Evolutionary conservation across 2,113 vertebrate genomes (phyloP), one percentile per base, ranked within the genome.

Genomic region (Sisor rabdophorus): DNA sequence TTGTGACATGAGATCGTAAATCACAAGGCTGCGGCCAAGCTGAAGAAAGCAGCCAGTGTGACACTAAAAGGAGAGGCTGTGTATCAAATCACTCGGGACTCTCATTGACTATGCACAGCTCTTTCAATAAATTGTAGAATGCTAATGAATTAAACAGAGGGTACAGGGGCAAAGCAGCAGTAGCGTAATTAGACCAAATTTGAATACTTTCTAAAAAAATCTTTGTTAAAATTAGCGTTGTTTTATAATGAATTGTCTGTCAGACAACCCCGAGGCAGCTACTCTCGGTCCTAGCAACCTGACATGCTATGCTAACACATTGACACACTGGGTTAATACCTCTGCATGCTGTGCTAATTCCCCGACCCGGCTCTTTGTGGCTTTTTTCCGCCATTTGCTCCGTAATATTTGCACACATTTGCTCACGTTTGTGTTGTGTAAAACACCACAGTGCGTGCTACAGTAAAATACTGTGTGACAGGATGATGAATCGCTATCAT

Each of bases 1-100:
- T 61, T 70, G 53, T 58, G 76, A 60, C 53, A 28, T 47, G 32
- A 67, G 69, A 70, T 80, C 82, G 87, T 88, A 87, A 87, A 87
- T 89, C 87, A 88, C 82, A 86, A 59, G 11, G n/a, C 52, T 55
- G 70, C 10, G 72, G 53, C 68, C 73, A 19, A 54, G 72, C 32
- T 30, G 6, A 69, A 60, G 67, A 47, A 56, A 58, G 67, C 44
- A 56, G 61, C 69, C 74, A 72, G 55, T n/a, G 61, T 22, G 30
- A 59, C 69, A 63, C 53, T 72, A 73, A 50, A 69, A 20, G 24
- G 65, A 52, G 24, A 52, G 24, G 24, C 16, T 69, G 65, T 69
- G 65, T 69, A 22, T 52, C 65, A 69, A 30, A 69, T 52, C 50
- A 40, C 30, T 9, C 2, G 54, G 67, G 71, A 47, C 44, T 26